A percentile compares a stretch with the other conserved stretches of the same genome.
These are phyloP conservation scores for Cynaeus angustus DNA, from an alignment of 2,888 invertebrate species.

Conservation along the genomic window DNA sequence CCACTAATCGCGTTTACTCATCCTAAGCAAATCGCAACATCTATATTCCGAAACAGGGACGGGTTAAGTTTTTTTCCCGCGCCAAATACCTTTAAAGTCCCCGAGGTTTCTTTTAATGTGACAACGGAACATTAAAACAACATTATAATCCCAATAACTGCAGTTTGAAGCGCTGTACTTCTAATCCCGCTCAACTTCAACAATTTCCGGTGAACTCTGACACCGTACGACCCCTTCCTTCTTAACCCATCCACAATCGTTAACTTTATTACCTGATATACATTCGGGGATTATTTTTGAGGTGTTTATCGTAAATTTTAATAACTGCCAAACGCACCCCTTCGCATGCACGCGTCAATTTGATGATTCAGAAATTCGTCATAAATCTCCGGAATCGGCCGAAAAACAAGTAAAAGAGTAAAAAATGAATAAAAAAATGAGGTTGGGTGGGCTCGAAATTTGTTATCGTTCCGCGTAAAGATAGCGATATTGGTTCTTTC, in stretches of 20 bases:
- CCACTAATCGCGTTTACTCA: constrained; percentile 1
- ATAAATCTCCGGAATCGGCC: constrained; percentile 2
- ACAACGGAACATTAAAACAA: constrained; percentile 70
- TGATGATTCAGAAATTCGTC: constrained; percentile 1
- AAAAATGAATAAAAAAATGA: too few relatives aligned
- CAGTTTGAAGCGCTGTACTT: constrained; percentile 64
- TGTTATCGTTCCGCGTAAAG: not conserved
- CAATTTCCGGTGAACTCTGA: constrained; percentile 48
- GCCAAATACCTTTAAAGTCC: constrained; percentile 47
- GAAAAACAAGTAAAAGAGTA: too few relatives aligned
- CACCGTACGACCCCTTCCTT: constrained; percentile 12
- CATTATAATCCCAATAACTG: constrained; percentile 73
- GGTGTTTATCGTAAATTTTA: constrained; percentile 23
- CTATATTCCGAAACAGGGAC: not conserved
- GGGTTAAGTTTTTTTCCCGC: constrained; percentile 16
- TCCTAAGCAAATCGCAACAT: not conserved
- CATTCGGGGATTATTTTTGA: constrained; percentile 4
- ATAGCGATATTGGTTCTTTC: not conserved
- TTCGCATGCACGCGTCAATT: constrained; percentile 9
- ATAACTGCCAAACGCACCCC: constrained; percentile 24
- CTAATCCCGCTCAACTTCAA: constrained; percentile 59
- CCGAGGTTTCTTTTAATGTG: constrained; percentile 66
- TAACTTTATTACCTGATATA: constrained; percentile 20
- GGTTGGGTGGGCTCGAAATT: not conserved
- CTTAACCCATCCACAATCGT: constrained; percentile 37